These are phyloP conservation scores for Brachynemurus nebulosus DNA, from an alignment of 2,888 invertebrate species.

Conservation along the genomic window DNA sequence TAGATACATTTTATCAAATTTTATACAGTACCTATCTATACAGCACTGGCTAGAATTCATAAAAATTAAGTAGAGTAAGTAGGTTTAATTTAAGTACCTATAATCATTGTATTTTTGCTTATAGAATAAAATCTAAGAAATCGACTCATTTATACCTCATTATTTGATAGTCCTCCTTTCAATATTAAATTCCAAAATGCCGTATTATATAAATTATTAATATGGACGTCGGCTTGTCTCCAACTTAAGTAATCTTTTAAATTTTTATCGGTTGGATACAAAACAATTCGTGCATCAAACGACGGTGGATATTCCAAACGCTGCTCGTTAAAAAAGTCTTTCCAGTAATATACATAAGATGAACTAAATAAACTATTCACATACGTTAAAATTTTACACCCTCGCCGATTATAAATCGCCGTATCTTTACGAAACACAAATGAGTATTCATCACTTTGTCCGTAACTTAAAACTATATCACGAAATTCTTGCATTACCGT, in stretches of 20 bases:
- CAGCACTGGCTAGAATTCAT: too few species aligned
- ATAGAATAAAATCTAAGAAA: too few species aligned
- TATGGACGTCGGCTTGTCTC: conserved; percentile 90
- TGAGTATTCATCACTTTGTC: conserved; percentile 95
- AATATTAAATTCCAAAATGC: conserved; percentile 86
- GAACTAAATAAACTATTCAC: conserved; percentile 81
- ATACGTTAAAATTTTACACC: conserved; percentile 71
- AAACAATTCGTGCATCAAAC: conserved; percentile 82
- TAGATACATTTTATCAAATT: too few species aligned
- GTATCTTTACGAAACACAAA: conserved; percentile 75
- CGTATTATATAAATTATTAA: conserved; percentile 95
- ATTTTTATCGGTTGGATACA: conserved; percentile 80
- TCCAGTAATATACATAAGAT: conserved; percentile 79
- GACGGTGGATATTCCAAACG: conserved; percentile 71
- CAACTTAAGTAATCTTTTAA: conserved; percentile 81
- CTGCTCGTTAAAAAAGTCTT: conserved; percentile 53
- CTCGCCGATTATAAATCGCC: conserved; percentile 63
- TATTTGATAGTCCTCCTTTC: conserved; percentile 55
- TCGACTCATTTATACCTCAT: conserved; percentile 41
- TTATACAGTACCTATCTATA: too few species aligned
- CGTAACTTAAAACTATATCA: conserved; percentile 75
- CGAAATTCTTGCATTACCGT: conserved; percentile 70
- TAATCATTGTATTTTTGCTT: too few species aligned
- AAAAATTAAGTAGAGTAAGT: too few species aligned
- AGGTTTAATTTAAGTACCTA: too few species aligned